Base-by-base conservation (phyloP, 2,113 vertebrate genomes). In the Paradoxurus hermaphroditus region DNA sequence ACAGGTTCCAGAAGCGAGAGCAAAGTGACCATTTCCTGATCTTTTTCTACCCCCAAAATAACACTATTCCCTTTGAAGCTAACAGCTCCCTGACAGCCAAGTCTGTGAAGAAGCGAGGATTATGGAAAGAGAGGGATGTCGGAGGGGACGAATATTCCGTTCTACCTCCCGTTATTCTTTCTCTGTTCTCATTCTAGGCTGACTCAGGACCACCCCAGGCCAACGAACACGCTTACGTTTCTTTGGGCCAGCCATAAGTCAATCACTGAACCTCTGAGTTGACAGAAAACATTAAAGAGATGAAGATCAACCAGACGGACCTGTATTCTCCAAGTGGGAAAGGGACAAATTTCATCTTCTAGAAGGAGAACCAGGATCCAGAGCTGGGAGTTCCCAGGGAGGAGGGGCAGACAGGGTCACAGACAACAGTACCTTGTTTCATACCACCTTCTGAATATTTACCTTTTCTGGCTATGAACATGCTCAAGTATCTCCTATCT, bases 1-100 rank as follows among this genome's bases (percentile, higher is more conserved):
- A 97, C 31, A 77, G 70, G 79, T 95, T 97, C 94, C 87, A 95
- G 84, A 96, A 97, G 79, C 44, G 92, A 96, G 23, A 86, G 56
- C 41, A 85, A 90, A 85, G 68, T 72, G 87, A 90, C 39, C 77
- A 78, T 75, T 82, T 95, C 92, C 63, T 92, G 84, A 90, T 92
- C 44, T 96, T 94, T 83, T 92, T 85, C 83, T 92, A 84, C 39
- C 34, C 23, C 46, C 19, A 5, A 90, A 95, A 90, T 86, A 96
- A 96, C 67, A 46, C 41, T 95, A 44, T 72, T 95, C 56, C 62
- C 75, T 94, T 94, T 95, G 44, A 97, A 93, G 59, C 36, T 59
- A 75, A 96, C 44, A 78, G 73, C 59, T 97, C 67, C 65, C 67
- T 92, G 56, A 63, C 90, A 94, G 65, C 79, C 53, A 59, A 84